Percentiles rank a stretch among this genome's conserved stretches.
Evolutionary conservation across 2,113 vertebrate species (phyloP).

Genomic region (Siniperca knerii): DNA sequence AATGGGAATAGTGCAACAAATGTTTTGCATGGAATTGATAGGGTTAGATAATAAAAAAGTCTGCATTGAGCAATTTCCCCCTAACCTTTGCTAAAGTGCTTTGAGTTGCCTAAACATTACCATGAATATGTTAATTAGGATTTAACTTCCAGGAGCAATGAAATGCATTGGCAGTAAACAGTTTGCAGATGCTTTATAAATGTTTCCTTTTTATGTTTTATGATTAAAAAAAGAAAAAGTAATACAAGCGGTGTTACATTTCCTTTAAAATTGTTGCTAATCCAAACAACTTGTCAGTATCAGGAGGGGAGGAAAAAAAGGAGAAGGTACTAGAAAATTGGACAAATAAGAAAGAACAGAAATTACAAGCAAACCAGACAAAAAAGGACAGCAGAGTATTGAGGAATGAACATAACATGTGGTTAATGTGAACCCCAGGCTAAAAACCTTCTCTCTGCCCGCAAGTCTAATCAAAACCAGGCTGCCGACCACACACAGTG

Average conservation of each 20-base stretch:
- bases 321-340: not conserved
- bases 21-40: not conserved
- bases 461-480: conserved; percentile 13
- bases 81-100: too few species aligned
- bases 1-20: not conserved
- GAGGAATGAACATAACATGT: not conserved
- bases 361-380: not conserved
- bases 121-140: not conserved
- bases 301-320: not conserved
- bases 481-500: conserved; percentile 13
- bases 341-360: not conserved
- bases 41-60: not conserved
- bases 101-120: not conserved
- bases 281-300: not conserved
- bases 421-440: conserved; percentile 12
- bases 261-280: not conserved
- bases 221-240: not conserved
- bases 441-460: not conserved
- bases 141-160: not conserved
- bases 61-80: not conserved
- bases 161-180: not conserved
- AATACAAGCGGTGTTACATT: not conserved
- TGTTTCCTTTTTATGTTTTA: not conserved
- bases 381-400: not conserved
- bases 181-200: not conserved